Base-by-base conservation (phyloP, 2,888 invertebrate species). In the Pristionchus arcanus region DNA sequence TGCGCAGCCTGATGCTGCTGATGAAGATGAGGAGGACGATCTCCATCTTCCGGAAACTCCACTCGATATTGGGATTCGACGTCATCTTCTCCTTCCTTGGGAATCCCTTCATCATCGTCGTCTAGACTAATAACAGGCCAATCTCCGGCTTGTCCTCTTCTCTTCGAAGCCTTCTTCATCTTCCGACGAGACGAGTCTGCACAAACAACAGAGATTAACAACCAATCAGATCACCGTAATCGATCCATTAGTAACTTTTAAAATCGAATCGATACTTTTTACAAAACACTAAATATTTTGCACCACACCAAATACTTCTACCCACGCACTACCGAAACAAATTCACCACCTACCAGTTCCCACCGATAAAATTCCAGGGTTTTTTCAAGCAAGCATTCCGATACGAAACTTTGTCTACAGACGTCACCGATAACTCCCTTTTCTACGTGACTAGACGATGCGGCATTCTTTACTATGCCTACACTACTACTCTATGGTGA, bases 1-100 rank as follows among this genome's bases (percentile, higher is more conserved):
- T 81, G 81, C 5, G 81, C 49, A 77, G 74, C 74, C 81, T n/a
- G 74, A 15, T 21, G 81, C 15, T 81, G n/a, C 49, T n/a, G 28
- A 9, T 49, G 1, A 7, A 37, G 19, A 4, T 4, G 74, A 37
- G n/a, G 19, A 11, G 37, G 31, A 11, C 15, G 28, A 25, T n/a
- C 49, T 9, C 28, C 37, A 9, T 42, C 49, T 31, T 31, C 34
- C 15, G 71, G 71, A 15, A 16, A 71, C 15, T 71, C 34, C 31
- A 71, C 71, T 71, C 71, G 13, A 19, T 34, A 34, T 34, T 31
- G 19, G 25, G 81, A 13, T 7, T 81, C 77, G 81, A 81, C 49
- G 81, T 25, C 49, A 28, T 37, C 74, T 49, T n/a, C n/a, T 13
- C 34, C 15, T 21, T 74, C 37, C 25, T 63, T 71, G 31, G 16